Conservation (phyloP, 2,113 vertebrate species). For the Apteryx mantelli region DNA sequence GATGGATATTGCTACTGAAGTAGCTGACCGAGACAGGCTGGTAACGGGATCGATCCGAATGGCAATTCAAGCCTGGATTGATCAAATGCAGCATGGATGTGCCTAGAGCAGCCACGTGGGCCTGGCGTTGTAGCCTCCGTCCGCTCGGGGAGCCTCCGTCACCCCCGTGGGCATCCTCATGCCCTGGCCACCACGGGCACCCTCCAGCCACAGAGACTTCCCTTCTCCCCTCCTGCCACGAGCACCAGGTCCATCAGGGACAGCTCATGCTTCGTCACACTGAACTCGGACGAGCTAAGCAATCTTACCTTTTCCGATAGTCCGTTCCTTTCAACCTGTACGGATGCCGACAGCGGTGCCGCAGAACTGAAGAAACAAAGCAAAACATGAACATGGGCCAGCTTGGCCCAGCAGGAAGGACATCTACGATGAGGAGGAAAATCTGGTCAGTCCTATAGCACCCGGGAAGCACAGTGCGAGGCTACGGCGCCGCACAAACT, state of each 20-base stretch:
- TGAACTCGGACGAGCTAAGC: background rate
- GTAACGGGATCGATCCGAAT: background rate
- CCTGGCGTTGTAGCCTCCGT: background rate
- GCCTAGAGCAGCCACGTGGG: background rate
- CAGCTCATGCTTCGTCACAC: fast-evolving
- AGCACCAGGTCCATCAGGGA: background rate
- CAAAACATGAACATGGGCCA: background rate
- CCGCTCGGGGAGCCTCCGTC: background rate
- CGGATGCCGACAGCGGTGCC: background rate
- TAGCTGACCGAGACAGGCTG: background rate
- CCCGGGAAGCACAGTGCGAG: background rate
- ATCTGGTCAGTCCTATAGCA: background rate
- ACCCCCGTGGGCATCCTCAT: background rate
- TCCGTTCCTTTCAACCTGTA: background rate
- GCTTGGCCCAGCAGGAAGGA: background rate
- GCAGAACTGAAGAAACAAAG: fast-evolving
- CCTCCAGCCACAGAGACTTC: background rate
- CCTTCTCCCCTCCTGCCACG: background rate
- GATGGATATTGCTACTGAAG: background rate
- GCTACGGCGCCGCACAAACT: background rate
- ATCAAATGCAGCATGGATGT: background rate
- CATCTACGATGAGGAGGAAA: background rate
- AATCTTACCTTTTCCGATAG: background rate
- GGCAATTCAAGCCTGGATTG: background rate
- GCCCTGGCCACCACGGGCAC: background rate